Conservation (phyloP, 2,888 invertebrate species). For the Gandaritis pyraliata region DNA sequence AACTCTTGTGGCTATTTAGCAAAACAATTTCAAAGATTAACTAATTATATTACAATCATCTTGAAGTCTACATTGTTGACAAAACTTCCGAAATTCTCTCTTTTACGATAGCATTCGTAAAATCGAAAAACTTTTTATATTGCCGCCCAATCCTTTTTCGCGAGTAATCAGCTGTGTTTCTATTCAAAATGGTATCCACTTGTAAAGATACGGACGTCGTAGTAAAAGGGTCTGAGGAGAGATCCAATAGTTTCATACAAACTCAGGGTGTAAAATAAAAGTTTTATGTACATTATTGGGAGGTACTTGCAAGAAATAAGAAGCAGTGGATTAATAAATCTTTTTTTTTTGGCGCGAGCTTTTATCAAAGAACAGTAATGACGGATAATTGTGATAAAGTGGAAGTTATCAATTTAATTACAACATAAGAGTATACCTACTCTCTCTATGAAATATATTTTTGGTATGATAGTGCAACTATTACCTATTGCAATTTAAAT, state of each 20-base stretch:
- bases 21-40: too few relatives aligned
- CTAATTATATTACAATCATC: too few relatives aligned
- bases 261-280: slow-evolving; percentile 40
- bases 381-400: too few relatives aligned
- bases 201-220: slow-evolving; percentile 30
- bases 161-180: slow-evolving; percentile 39
- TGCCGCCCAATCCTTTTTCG: slow-evolving; percentile 34
- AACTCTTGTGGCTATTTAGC: too few relatives aligned
- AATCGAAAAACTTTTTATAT: slow-evolving; percentile 42
- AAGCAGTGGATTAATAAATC: slow-evolving; percentile 8
- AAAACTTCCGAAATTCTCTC: background rate
- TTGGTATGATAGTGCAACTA: too few relatives aligned
- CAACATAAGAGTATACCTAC: too few relatives aligned
- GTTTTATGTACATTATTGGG: slow-evolving; percentile 32
- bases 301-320: slow-evolving; percentile 12
- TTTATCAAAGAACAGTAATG: background rate
- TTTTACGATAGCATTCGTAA: slow-evolving; percentile 25
- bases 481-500: too few relatives aligned
- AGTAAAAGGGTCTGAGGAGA: slow-evolving; percentile 41
- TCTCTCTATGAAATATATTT: too few relatives aligned
- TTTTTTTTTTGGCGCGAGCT: slow-evolving; percentile 11
- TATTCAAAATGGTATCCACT: slow-evolving; percentile 39
- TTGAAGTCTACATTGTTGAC: background rate
- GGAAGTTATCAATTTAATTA: too few relatives aligned
- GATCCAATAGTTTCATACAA: slow-evolving; percentile 44